A percentile compares a stretch with the other conserved stretches of the same genome.
Evolutionary conservation across 2,113 vertebrate species (phyloP).

Genomic region (Aspidoscelis tigris): DNA sequence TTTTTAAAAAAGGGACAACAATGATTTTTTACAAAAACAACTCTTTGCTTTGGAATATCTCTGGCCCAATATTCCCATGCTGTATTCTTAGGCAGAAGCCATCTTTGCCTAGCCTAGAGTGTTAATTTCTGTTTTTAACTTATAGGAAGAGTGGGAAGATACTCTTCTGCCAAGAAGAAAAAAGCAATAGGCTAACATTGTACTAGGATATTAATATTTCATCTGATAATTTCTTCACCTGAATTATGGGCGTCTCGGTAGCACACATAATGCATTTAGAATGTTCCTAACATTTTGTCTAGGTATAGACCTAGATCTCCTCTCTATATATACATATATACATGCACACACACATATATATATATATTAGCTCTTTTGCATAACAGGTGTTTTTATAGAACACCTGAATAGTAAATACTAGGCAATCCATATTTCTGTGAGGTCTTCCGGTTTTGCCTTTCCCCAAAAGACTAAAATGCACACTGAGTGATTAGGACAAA

Average conservation of each 20-base stretch:
- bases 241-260: too few relatives aligned
- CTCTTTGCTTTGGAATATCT: background rate
- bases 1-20: background rate
- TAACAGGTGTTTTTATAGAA: background rate
- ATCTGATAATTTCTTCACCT: background rate
- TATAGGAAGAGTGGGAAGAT: background rate
- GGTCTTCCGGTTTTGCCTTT: background rate
- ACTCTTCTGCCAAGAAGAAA: background rate
- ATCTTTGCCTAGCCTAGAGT: background rate
- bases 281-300: slow-evolving; percentile 6
- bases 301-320: background rate
- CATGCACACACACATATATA: background rate
- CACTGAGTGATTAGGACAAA: background rate
- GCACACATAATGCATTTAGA: background rate
- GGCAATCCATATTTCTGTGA: background rate
- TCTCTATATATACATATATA: too few relatives aligned
- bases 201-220: background rate
- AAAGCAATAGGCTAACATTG: too few relatives aligned
- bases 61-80: background rate
- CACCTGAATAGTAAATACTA: background rate
- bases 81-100: background rate
- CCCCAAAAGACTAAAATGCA: background rate
- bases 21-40: background rate
- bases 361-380: background rate
- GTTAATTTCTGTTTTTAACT: background rate